phyloP scores from a whole-genome alignment of 2,797 vertebrate genomes.

The Crypturellus tataupa region DNA sequence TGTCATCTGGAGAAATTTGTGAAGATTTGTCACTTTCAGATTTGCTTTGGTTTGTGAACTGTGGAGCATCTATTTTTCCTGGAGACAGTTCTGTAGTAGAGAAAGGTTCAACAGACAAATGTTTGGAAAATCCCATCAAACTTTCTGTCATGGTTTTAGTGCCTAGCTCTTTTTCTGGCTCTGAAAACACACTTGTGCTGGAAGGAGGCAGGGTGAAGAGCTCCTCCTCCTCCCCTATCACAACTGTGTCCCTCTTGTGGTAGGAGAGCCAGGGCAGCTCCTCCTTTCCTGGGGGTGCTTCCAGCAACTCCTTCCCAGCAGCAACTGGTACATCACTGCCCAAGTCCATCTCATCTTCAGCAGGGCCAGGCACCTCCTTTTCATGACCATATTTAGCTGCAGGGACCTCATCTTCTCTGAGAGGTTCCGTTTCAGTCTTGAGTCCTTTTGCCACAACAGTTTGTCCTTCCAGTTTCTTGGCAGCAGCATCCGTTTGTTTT shows the following conservation, averaged over 20 bases:
- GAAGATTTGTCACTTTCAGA: slow-evolving; percentile 42
- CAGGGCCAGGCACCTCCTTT: not conserved
- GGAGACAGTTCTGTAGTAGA: slow-evolving; percentile 29
- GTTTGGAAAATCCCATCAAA: slow-evolving; percentile 21
- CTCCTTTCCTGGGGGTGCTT: not conserved
- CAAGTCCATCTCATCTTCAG: not conserved
- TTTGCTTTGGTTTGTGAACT: slow-evolving; percentile 45
- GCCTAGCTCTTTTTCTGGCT: slow-evolving; percentile 55
- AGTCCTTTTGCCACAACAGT: slow-evolving; percentile 34
- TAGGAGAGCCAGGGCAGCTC: slow-evolving; percentile 68
- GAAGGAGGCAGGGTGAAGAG: not conserved
- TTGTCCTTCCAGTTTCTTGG: slow-evolving; percentile 46
- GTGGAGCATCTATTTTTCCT: slow-evolving; percentile 10
- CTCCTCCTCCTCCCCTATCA: slow-evolving; percentile 41
- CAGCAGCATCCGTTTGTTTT: slow-evolving; percentile 65
- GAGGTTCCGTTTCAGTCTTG: not conserved
- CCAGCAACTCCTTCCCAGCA: not conserved
- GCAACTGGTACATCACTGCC: not conserved
- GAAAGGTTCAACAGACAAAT: slow-evolving; percentile 17
- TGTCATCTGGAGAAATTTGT: slow-evolving; percentile 71
- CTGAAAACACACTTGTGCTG: not conserved
- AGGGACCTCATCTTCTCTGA: not conserved
- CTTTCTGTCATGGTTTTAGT: slow-evolving; percentile 12
- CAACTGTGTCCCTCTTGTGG: slow-evolving; percentile 69
- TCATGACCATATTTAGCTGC: not conserved